phyloP scores from a whole-genome alignment of 2,797 vertebrate species.

The Cygnus olor region DNA sequence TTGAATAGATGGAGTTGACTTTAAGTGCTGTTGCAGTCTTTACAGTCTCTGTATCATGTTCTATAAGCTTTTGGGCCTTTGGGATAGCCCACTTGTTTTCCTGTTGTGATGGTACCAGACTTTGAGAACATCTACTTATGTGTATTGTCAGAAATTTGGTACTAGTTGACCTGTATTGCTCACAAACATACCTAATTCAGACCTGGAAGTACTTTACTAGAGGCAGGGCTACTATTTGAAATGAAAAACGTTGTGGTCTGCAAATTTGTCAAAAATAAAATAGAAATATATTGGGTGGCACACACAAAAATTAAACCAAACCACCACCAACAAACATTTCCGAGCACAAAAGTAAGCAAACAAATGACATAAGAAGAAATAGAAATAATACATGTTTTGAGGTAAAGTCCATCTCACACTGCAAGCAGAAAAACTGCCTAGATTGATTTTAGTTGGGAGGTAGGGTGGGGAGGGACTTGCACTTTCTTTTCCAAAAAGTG shows the following conservation, averaged over 20 bases:
- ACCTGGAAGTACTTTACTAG: background rate
- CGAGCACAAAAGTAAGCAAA: background rate
- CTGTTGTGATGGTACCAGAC: background rate
- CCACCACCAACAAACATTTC: background rate
- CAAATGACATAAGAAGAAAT: background rate
- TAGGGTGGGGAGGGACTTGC: rapidly evolving
- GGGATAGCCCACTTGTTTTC: background rate
- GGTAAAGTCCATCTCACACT: background rate
- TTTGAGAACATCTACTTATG: background rate
- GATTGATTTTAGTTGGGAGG: background rate
- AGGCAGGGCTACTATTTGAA: background rate
- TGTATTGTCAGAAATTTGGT: background rate
- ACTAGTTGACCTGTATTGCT: background rate
- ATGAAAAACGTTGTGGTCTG: background rate
- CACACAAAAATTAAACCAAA: background rate
- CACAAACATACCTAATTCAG: background rate
- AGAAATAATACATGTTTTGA: background rate
- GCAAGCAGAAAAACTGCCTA: background rate
- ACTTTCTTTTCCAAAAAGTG: background rate
- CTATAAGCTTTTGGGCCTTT: background rate
- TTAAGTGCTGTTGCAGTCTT: background rate
- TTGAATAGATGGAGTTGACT: background rate
- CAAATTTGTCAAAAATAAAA: background rate
- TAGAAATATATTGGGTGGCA: background rate
- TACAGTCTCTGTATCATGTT: background rate